Evolutionary conservation across 2,797 vertebrate genomes (phyloP), one percentile per base, ranked within the genome.

Genomic region (Sebastes cheni): DNA sequence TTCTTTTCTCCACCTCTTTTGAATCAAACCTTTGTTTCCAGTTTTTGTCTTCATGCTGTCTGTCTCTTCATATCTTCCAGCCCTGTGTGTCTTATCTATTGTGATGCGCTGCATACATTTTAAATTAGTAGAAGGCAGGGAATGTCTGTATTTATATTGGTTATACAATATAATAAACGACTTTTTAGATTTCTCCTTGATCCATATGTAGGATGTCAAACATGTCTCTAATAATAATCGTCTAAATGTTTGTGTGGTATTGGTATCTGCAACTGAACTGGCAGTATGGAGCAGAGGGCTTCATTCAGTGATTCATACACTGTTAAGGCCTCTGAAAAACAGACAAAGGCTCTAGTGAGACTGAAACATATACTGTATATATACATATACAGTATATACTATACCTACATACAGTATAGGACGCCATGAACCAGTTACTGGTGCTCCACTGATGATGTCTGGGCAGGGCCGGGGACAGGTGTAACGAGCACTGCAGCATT

Each of bases 181-280:
- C 12, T 76, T 79, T 75, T 80, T 68, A 29, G 11, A 23, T 59
- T 64, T 77, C 5, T 20, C 8, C 22, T 12, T 58, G 29, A 77
- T 66, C 9, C 18, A 18, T 61, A 8, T 61, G 29, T 8, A 34
- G 23, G 32, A 42, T 66, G 22, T 42, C 27, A 61, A 34, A 72
- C 23, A n/a, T 62, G 10, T 10, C 23, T 10, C 27, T 36, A 25
- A 76, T 68, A 5, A 34, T 62, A 9, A 30, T 54, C 16, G 0
- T 39, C 16, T 29, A 16, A 36, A 46, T 12, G 5, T 65, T 25
- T 42, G 56, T 66, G 50, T 18, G 5, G 11, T 4, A 27, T n/a
- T 25, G 13, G 23, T 46, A 46, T n/a, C 34, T 75, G n/a, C 20
- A 23, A 4, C 25, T 18, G n/a, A 74, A 74, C 34, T 4, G 25